Base-by-base conservation (phyloP, 2,797 vertebrate species). In the Rhinichthys osculus region DNA sequence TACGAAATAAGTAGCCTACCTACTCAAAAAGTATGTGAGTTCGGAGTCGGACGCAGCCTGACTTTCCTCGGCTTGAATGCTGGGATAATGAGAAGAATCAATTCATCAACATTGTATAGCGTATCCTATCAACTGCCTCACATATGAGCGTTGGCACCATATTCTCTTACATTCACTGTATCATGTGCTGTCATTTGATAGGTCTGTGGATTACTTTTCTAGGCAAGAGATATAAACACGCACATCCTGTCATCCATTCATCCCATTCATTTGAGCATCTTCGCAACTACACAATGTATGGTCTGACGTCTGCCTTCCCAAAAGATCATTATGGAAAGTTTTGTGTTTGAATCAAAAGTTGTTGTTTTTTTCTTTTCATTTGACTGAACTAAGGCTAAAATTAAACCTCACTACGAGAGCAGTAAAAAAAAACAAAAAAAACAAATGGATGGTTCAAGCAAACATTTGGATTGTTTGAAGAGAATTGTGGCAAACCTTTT, bases 181-280 rank as follows among this genome's bases (percentile, higher is more conserved):
- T 72, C 52, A 47, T 83, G 81, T 50, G 57, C 30, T 74, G 59
- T 76, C 62, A 84, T 78, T 77, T 57, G 73, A 78, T 69, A 83
- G 33, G 23, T 62, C 33, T 83, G 62, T 54, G 33, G 44, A 84
- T 47, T 69, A 77, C 62, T 84, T 83, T 74, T 77, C 47, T 69
- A 69, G 62, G 82, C 30, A 78, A 84, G n/a, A 5, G 17, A 69
- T 54, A 64, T 83, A 59, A 74, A 62, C 35, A 38, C 33, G 54
- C 35, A 62, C 35, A 64, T 64, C 59, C 27, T 62, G 59, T 11
- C 59, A 62, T 62, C n/a, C n/a, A 64, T 64, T 64, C 27, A 30
- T 64, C 14, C 59, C 59, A 64, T 14, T 16, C 27, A 64, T 64
- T 30, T 64, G 62, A 16, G 27, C 62, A 64, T 64, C 59, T 14